Percentiles rank a stretch among this genome's conserved stretches.
These are phyloP conservation scores for Helicolenus hilgendorfi DNA, from an alignment of 2,797 vertebrate genomes.

Conservation along the genomic window DNA sequence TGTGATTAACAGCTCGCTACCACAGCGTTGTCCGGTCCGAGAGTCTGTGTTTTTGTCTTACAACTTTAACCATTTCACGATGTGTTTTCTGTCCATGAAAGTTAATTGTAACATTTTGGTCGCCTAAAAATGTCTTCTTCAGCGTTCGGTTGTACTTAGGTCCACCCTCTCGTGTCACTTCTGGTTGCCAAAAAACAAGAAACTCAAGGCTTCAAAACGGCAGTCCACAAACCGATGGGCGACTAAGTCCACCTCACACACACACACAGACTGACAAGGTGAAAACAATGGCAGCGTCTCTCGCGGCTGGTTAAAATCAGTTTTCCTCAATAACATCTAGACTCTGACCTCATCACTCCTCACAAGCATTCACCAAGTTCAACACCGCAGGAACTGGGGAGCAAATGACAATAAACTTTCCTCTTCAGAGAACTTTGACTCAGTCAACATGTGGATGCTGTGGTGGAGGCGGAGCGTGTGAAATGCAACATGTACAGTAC, in stretches of 20 bases:
- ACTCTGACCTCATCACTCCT: conserved; percentile 21
- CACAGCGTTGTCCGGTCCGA: no score
- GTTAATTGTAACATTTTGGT: no score
- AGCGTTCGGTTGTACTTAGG: no score
- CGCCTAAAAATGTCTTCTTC: no score
- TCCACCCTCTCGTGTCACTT: no score
- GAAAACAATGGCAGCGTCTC: background rate
- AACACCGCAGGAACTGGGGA: conserved; percentile 11
- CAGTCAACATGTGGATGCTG: background rate
- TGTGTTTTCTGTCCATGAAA: no score
- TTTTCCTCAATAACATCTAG: background rate
- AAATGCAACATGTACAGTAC: background rate
- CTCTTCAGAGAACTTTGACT: background rate
- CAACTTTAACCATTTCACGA: no score
- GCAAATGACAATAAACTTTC: conserved; percentile 35
- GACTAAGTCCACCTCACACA: background rate
- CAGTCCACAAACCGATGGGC: no score
- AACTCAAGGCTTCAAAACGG: no score
- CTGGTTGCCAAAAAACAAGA: no score
- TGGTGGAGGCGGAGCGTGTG: background rate
- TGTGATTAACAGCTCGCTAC: no score
- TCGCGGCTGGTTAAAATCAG: background rate
- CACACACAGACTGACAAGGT: background rate
- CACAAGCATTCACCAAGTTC: conserved; percentile 18
- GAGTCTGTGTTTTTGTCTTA: no score